Evolutionary conservation across 2,888 invertebrate genomes (phyloP).

Genomic region (Ypsolopha scabrella): DNA sequence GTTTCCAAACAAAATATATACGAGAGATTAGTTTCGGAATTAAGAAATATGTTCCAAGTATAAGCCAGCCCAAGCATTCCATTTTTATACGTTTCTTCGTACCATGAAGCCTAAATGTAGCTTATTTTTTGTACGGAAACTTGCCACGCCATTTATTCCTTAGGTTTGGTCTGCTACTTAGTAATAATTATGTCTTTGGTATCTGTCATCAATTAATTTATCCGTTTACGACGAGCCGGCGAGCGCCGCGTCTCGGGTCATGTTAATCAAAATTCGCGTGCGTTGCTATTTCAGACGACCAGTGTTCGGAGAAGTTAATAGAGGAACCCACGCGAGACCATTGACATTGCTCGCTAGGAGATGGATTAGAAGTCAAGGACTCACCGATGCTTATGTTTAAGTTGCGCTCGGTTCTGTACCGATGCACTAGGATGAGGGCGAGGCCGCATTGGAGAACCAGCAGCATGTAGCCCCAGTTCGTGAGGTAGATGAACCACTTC

Average conservation of each 20-base stretch:
- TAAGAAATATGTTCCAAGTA: too few species aligned
- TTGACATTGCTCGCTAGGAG: conserved; percentile 23
- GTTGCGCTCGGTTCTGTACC: conserved; percentile 40
- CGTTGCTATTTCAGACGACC: conserved; percentile 23
- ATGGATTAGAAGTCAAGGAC: conserved; percentile 14
- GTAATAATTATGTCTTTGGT: too few species aligned
- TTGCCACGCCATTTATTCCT: too few species aligned
- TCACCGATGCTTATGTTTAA: conserved; percentile 37
- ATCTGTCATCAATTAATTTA: neutral
- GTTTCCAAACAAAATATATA: too few species aligned
- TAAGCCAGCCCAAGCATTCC: too few species aligned
- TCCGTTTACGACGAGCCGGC: too few species aligned
- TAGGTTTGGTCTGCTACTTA: too few species aligned
- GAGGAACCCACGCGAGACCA: conserved; percentile 35
- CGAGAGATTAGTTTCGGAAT: too few species aligned
- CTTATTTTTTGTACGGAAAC: too few species aligned
- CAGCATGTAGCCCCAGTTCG: conserved; percentile 77
- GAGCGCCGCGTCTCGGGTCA: neutral
- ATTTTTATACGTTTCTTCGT: too few species aligned
- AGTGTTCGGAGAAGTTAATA: conserved; percentile 23
- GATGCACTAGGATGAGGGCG: conserved; percentile 59
- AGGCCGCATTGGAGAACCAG: conserved; percentile 71
- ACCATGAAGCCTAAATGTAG: too few species aligned
- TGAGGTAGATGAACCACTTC: conserved; percentile 80
- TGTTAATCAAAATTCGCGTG: conserved; percentile 37